Evolutionary conservation across 2,113 vertebrate species (phyloP), one percentile per base, ranked within the genome.

Genomic region (Drymodes brunneopygia): DNA sequence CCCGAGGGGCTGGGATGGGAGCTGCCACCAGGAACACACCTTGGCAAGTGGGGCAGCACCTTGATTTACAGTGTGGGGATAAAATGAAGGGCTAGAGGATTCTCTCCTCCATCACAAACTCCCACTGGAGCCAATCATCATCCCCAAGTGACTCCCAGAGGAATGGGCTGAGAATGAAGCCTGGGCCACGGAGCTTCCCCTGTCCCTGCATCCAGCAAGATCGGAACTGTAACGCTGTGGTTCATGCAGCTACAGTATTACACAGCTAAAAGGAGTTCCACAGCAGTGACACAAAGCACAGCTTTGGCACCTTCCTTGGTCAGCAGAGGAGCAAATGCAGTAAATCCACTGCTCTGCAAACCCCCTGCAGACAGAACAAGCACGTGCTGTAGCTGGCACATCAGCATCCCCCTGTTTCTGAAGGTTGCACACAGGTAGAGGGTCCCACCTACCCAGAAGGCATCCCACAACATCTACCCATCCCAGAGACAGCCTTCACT

Each of bases 261-360:
- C 73, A 61, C 38, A 74, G 73, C 15, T 56, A 33, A 66, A 85
- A 67, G 58, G 31, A 91, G 75, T 31, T 57, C 44, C 73, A 60
- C 20, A 57, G 73, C 57, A 82, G 61, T 0, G 0, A 58, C 50
- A 65, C n/a, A 70, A 58, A 69, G n/a, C 44, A 89, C 54, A 95
- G 58, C 21, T 78, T 66, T 6, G 4, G 57, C 61, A 31, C 2
- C 20, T 48, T 93, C 56, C 83, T 81, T 67, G 67, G 81, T 51
- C 65, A 83, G 66, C 67, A 71, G 25, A 85, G 53, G 10, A 90
- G 33, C 47, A 92, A 84, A 90, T 62, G 58, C 90, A 90, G 81
- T n/a, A 75, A 85, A 82, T 27, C 33, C 54, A 65, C 50, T 51
- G 38, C 74, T 85, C 62, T 23, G 38, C 36, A 72, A 60, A 90